These are phyloP conservation scores for Vireo griseus DNA, from an alignment of 2,797 vertebrate species.

Conservation along the genomic window DNA sequence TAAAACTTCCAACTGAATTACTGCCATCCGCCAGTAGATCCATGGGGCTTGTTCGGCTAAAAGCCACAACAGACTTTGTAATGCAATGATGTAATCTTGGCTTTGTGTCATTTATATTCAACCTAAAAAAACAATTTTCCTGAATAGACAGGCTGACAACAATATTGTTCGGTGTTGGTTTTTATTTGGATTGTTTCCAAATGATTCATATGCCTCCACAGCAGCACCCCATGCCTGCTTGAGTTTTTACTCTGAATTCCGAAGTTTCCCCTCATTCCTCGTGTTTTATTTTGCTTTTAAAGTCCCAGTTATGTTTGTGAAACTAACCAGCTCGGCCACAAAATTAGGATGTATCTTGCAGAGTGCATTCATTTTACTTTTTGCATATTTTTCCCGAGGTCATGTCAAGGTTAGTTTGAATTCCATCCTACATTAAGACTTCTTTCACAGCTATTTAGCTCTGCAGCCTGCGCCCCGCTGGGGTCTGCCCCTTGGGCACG, in stretches of 20 bases:
- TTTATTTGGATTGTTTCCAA: constrained; percentile 88
- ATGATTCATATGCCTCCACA: constrained; percentile 82
- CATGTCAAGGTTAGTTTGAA: constrained; percentile 85
- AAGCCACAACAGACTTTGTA: constrained; percentile 84
- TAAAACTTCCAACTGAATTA: constrained; percentile 73
- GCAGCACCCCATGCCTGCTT: constrained; percentile 73
- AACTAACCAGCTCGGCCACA: constrained; percentile 79
- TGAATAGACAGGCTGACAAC: constrained; percentile 85
- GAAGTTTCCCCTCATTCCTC: constrained; percentile 71
- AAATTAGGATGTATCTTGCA: constrained; percentile 85
- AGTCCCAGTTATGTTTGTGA: constrained; percentile 78
- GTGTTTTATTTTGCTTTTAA: constrained; percentile 76
- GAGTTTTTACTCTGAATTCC: constrained; percentile 71
- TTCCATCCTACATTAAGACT: constrained; percentile 85
- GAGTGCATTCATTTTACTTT: constrained; percentile 84
- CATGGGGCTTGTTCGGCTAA: constrained; percentile 76
- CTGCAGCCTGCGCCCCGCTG: constrained; percentile 81
- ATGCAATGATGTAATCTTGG: constrained; percentile 88
- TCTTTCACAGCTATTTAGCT: constrained; percentile 85
- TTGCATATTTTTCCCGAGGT: constrained; percentile 85
- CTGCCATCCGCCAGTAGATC: constrained; percentile 72
- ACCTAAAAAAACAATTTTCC: constrained; percentile 78
- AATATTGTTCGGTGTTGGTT: constrained; percentile 84
- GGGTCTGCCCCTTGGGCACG: constrained; percentile 82
- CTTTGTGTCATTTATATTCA: constrained; percentile 86